Base-by-base conservation (phyloP, 1,140 invertebrate species). In the Lepidostoma basale region DNA sequence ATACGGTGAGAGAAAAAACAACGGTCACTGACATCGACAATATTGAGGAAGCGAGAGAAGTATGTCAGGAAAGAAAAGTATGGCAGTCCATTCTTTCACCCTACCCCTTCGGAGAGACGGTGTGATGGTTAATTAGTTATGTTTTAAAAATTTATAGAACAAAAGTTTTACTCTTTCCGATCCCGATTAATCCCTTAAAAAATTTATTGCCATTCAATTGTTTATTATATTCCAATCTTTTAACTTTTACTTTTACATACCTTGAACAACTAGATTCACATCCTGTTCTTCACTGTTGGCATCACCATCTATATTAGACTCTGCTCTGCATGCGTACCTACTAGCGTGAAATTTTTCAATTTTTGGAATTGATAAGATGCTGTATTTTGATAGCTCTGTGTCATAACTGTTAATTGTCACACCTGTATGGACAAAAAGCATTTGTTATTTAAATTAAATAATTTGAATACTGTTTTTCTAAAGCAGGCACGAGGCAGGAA, bases 261-360 rank as follows among this genome's bases (percentile, higher is more conserved):
- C 52, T 36, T 33, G 6, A 3, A 56, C 52, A 33, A 2, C 10
- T 18, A 42, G 23, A 23, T 25, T 23, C 9, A 59, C 14, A 33
- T 40, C 1, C 18, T 25, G 33, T 59, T 42, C 36, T n/a, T 22
- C 39, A 6, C 6, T 6, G 12, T 33, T 33, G 22, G 30, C 9
- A 28, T 3, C 28, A 6, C 39, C 39, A 26, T 39, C 56, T 40
- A 23, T n/a, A 9, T 3, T n/a, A 12, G 33, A 25, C 9, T 59
- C 1, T 9, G 62, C 44, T 12, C 28, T 70, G 26, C 82, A 84
- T 47, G 33, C 68, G 47, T 73, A 74, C 36, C 67, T 73, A 23
- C 75, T 74, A 33, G 28, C 26, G 49, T 75, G 70, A 14, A 39
- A 22, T 47, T 73, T 70, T 20, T 33, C 52, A 20, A 74, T 56